A percentile compares a stretch with the other conserved stretches of the same genome.
Evolutionary conservation across 2,888 invertebrate genomes (phyloP).

Genomic region (Limnephilus auricula): DNA sequence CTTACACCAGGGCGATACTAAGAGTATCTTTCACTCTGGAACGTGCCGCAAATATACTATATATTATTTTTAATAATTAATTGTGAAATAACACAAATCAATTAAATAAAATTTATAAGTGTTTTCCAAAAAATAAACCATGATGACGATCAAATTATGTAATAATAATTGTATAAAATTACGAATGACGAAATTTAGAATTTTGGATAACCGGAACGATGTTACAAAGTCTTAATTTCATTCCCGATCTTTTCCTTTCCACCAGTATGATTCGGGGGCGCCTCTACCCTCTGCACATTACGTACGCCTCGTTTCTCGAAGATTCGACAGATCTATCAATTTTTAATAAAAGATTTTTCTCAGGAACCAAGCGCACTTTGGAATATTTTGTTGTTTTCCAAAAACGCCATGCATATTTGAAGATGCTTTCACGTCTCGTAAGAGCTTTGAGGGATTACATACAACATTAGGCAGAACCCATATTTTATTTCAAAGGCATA

Average conservation of each 20-base stretch:
- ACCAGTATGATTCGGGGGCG: not conserved
- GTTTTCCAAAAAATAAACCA: too few species aligned
- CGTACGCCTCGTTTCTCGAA: not conserved
- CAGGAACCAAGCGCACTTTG: constrained; percentile 12
- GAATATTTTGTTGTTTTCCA: not conserved
- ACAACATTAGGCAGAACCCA: not conserved
- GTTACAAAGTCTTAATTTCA: not conserved
- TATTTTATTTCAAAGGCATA: constrained; percentile 14
- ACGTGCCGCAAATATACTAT: too few species aligned
- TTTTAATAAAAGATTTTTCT: constrained; percentile 36
- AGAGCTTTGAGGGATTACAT: not conserved
- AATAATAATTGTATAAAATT: not conserved
- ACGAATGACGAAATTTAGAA: not conserved
- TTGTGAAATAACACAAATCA: too few species aligned
- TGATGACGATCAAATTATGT: not conserved
- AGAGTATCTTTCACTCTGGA: too few species aligned
- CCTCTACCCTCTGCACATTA: not conserved
- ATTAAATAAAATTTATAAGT: too few species aligned
- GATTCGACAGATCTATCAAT: constrained; percentile 24
- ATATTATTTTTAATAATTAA: too few species aligned
- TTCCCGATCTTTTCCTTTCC: not conserved
- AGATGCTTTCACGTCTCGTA: constrained; percentile 24
- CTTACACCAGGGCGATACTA: too few species aligned
- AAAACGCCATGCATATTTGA: constrained; percentile 22
- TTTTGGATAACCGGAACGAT: not conserved